Evolutionary conservation across 2,888 invertebrate species (phyloP), one percentile per base, ranked within the genome.

Genomic region (Drosophila phalerata): DNA sequence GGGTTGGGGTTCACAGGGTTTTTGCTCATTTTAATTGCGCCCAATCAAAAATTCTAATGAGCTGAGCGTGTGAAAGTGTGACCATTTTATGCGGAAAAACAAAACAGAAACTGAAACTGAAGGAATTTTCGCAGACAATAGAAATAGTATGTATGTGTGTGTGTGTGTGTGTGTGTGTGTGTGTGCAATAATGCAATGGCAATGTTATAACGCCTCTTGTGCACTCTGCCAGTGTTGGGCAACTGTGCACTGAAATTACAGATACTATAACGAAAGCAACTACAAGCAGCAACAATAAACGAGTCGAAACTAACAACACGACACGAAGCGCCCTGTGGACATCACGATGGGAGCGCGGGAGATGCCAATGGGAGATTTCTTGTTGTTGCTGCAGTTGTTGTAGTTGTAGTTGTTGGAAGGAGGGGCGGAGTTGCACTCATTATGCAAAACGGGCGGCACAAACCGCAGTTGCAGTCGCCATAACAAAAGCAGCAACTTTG

Each of bases 1-100:
- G 25, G 51, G 19, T 9, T 8, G 22, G 10, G n/a, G 30, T 10
- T 10, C 30, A 17, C 1, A 6, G 52, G 40, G 30, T n/a, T 28
- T 40, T 30, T 13, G 43, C 67, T 63, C 56, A 37, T 72, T 81
- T 84, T 84, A 83, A 83, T 82, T 83, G 85, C 77, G 72, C 57
- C 82, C 78, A 82, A 82, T 82, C 76, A 82, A 84, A 82, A 78
- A 82, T 84, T 82, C 82, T 84, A 82, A 84, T 82, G 65, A 76
- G 79, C 42, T 38, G 69, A 78, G 73, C 82, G 82, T 83, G 83
- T 81, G 83, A 84, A 85, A 85, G 83, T 84, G 85, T 84, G 77
- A 75, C 79, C 51, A 69, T 56, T 51, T 57, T 34, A 11, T 11
- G 49, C 9, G 34, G 43, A 13, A n/a, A 43, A 43, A 13, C 13